These are phyloP conservation scores for Chascanopsetta lugubris DNA, from an alignment of 2,113 vertebrate species.

Conservation along the genomic window DNA sequence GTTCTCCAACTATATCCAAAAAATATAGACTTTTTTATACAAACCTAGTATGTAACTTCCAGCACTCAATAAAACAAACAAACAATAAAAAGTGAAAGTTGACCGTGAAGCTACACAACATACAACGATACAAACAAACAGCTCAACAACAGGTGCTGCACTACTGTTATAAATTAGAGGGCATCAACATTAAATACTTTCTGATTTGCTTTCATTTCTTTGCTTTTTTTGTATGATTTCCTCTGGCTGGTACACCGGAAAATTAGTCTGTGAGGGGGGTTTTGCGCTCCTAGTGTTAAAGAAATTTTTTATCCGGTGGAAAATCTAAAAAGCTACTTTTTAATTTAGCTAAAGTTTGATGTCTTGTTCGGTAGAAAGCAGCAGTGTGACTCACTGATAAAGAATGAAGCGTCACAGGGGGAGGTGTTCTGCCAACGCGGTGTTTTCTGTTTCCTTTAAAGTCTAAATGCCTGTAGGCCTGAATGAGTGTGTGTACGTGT, in stretches of 20 bases:
- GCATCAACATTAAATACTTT: neutral
- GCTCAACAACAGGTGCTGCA: neutral
- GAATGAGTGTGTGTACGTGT: neutral
- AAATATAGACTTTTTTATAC: too few relatives aligned
- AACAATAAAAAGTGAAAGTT: too few relatives aligned
- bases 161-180: neutral
- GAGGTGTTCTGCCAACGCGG: neutral
- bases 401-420: constrained; percentile 7
- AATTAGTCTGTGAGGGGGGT: neutral
- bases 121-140: too few relatives aligned
- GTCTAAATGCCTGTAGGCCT: neutral
- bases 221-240: neutral
- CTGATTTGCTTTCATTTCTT: neutral
- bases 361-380: neutral
- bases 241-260: neutral
- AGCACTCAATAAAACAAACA: too few relatives aligned
- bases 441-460: neutral
- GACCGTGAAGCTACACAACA: too few relatives aligned
- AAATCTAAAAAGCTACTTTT: neutral
- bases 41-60: too few relatives aligned
- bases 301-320: neutral
- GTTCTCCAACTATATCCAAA: too few relatives aligned
- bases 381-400: constrained; percentile 22
- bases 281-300: neutral
- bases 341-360: neutral